These are phyloP conservation scores for Haliclona indistincta DNA, from an alignment of 37 sponge, comb jelly and placozoan genomes.

Conservation along the genomic window DNA sequence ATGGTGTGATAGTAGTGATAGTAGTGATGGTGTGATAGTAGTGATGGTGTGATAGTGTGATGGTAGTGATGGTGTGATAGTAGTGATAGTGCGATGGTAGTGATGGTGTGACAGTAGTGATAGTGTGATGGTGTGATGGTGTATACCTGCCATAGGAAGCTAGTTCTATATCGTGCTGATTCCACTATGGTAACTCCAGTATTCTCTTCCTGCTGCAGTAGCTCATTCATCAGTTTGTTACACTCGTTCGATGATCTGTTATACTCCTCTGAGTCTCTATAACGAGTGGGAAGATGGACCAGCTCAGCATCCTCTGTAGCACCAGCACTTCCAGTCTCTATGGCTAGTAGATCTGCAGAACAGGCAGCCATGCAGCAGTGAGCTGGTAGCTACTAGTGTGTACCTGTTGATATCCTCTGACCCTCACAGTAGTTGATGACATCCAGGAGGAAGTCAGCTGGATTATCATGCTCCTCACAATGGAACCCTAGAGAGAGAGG, in stretches of 20 bases:
- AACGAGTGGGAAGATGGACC: not conserved
- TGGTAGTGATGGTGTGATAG: too few relatives aligned
- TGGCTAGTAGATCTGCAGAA: not conserved
- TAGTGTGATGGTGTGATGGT: too few relatives aligned
- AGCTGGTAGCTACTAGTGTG: not conserved
- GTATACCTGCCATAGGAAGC: constrained; percentile 65
- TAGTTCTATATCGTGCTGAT: constrained; percentile 36
- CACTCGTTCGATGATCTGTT: too few relatives aligned
- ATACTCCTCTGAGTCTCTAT: too few relatives aligned
- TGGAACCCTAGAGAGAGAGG: constrained; percentile 44
- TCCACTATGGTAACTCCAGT: not conserved
- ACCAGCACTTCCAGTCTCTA: not conserved
- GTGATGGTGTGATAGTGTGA: too few relatives aligned
- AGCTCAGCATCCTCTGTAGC: not conserved
- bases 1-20: too few relatives aligned
- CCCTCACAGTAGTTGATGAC: constrained; percentile 63
- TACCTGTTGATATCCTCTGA: not conserved
- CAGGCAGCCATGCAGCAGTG: not conserved
- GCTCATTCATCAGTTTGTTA: too few relatives aligned
- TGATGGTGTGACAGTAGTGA: too few relatives aligned
- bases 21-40: too few relatives aligned
- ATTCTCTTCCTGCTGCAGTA: not conserved
- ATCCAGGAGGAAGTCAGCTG: constrained; percentile 87
- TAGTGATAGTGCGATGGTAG: too few relatives aligned
- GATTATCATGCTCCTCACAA: constrained; percentile 86